A percentile compares a stretch with the other conserved stretches of the same genome.
Evolutionary conservation across 2,888 invertebrate species (phyloP).

Genomic region (Drosophila ezoana): DNA sequence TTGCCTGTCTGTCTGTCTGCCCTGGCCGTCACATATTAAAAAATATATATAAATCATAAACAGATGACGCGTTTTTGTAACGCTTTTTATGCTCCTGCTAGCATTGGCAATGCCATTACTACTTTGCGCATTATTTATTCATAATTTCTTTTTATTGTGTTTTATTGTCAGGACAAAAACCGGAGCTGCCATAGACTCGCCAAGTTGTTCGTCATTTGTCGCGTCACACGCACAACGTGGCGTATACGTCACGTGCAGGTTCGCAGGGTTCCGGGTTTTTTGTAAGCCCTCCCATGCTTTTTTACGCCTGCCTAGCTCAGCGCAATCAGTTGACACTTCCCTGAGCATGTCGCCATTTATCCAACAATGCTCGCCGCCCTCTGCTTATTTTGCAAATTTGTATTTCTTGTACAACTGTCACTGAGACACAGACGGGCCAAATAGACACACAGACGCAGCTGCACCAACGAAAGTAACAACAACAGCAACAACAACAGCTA

Average conservation of each 20-base stretch:
- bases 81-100: constrained; percentile 31
- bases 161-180: constrained; percentile 64
- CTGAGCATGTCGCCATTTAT: constrained; percentile 79
- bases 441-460: constrained; percentile 41
- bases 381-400: constrained; percentile 79
- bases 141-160: constrained; percentile 78
- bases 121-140: constrained; percentile 77
- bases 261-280: constrained; percentile 40
- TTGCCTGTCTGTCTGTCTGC: constrained; percentile 9
- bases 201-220: constrained; percentile 60
- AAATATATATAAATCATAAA: constrained; percentile 76
- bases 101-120: constrained; percentile 30
- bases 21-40: constrained; percentile 59
- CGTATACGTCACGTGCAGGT: constrained; percentile 77
- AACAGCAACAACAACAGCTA: constrained; percentile 22
- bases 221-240: constrained; percentile 74
- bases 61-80: constrained; percentile 67
- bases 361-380: constrained; percentile 60
- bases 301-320: constrained; percentile 77
- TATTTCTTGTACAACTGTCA: constrained; percentile 80
- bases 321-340: constrained; percentile 80
- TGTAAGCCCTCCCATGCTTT: constrained; percentile 30
- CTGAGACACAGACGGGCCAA: constrained; percentile 49
- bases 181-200: constrained; percentile 29
- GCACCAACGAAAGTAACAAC: constrained; percentile 16